These are phyloP conservation scores for Formica selysi DNA, from an alignment of 1,140 invertebrate genomes.

Conservation along the genomic window DNA sequence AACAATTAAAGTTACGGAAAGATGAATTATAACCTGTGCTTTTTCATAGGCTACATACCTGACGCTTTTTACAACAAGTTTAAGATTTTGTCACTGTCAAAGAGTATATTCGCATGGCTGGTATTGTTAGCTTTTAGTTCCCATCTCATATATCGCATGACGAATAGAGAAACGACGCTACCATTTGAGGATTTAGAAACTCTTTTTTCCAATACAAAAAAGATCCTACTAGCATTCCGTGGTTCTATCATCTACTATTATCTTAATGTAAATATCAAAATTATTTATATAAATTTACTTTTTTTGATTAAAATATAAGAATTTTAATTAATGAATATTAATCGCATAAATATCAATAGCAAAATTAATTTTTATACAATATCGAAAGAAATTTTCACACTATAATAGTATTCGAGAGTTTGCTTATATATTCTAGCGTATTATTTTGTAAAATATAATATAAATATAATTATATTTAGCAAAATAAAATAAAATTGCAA, in stretches of 20 bases:
- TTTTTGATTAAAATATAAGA: neutral
- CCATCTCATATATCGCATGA: slow-evolving; percentile 73
- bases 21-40: neutral
- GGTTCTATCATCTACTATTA: slow-evolving; percentile 53
- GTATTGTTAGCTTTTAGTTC: slow-evolving; percentile 73
- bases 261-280: slow-evolving; percentile 1
- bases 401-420: too few relatives aligned
- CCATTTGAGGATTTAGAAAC: slow-evolving; percentile 70
- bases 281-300: neutral
- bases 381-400: too few relatives aligned
- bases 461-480: too few relatives aligned
- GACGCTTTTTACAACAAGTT: slow-evolving; percentile 57
- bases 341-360: neutral
- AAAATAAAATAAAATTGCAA: too few relatives aligned
- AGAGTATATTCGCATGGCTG: slow-evolving; percentile 73
- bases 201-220: slow-evolving; percentile 72
- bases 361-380: too few relatives aligned
- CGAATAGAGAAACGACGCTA: slow-evolving; percentile 45
- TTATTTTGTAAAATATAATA: too few relatives aligned
- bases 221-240: slow-evolving; percentile 57
- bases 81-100: slow-evolving; percentile 68
- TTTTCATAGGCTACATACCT: slow-evolving; percentile 68
- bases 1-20: neutral
- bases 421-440: too few relatives aligned
- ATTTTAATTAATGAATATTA: neutral